Evolutionary conservation across 92 coral and sea anemone species (phyloP).

Genomic region (Virgularia gustaviana): DNA sequence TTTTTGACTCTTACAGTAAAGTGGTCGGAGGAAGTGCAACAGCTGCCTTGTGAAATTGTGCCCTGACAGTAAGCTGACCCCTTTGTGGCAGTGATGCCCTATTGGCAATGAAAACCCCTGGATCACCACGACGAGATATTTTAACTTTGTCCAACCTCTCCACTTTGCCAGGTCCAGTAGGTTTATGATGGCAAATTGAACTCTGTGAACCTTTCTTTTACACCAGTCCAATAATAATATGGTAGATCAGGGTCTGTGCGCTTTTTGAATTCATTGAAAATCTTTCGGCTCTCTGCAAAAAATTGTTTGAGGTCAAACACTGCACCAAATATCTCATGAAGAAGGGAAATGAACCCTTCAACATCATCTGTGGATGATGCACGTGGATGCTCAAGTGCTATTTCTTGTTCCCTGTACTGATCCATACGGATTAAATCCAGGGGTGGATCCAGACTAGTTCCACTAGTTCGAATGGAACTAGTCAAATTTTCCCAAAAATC

Average conservation of each 20-base stretch:
- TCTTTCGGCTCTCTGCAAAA: constrained; percentile 46
- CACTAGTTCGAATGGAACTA: no score
- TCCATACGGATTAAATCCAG: no score
- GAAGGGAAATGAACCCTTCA: constrained; percentile 55
- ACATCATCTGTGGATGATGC: constrained; percentile 71
- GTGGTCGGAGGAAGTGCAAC: constrained; percentile 57
- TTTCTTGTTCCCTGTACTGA: no score
- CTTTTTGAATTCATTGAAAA: constrained; percentile 60
- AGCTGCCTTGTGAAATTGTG: constrained; percentile 55
- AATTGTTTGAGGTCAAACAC: constrained; percentile 60
- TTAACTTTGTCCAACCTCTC: constrained; percentile 23
- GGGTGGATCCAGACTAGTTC: no score
- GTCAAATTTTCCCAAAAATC: no score
- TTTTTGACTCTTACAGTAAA: constrained; percentile 46
- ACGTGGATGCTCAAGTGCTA: constrained; percentile 69
- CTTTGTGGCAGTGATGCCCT: constrained; percentile 37
- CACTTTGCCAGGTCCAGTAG: constrained; percentile 30
- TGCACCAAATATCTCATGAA: constrained; percentile 58
- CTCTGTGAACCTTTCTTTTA: constrained; percentile 51
- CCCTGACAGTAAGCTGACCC: constrained; percentile 57
- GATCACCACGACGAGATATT: constrained; percentile 25
- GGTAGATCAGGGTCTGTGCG: constrained; percentile 50
- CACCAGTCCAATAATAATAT: constrained; percentile 65
- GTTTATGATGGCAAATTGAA: constrained; percentile 58
- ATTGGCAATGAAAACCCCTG: constrained; percentile 31